Base-by-base conservation (phyloP, 2,113 vertebrate genomes). In the Paedocypris sp. region DNA sequence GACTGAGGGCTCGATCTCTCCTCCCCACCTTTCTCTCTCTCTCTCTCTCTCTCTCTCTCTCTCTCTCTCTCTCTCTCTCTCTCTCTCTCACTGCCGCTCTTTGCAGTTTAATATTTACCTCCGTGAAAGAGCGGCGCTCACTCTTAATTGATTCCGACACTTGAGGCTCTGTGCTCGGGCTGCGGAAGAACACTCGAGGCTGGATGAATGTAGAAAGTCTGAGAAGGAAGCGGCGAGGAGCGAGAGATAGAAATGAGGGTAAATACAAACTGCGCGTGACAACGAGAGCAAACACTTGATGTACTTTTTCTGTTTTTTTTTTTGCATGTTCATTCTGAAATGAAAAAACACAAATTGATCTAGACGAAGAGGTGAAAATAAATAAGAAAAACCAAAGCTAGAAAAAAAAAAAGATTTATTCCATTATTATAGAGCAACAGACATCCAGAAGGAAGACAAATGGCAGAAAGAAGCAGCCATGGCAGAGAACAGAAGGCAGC, bases 31-130 rank as follows among this genome's bases (percentile, higher is more conserved):
- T 64, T 47, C 71, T 60, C 70, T 33, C 56, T 41, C 20, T 49
- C 58, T 51, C 53, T 42, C 26, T 39, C 42, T 61, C 71, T 67
- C 65, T 47, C 71, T 60, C 70, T 33, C 56, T 41, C 20, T 49
- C 58, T 51, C 53, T 42, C 26, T 39, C 42, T 61, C 71, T 59
- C 69, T 62, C 41, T 18, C 46, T 59, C 61, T 46, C 48, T 62
- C 73, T 73, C 75, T 77, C 75, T 74, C 73, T 79, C 72, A 72
- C 73, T 81, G 81, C 82, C 80, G 82, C 70, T 82, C 82, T 80
- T 75, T 82, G 88, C 87, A 83, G 83, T 91, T 88, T 89, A 89
- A 89, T 90, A 90, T 90, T 90, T 89, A 90, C 87, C 87, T 87
- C 85, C 83, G 78, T 84, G 84, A 83, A 86, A 80, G 82, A 79